Base-by-base conservation (phyloP, 2,888 invertebrate genomes). In the Troides helena region DNA sequence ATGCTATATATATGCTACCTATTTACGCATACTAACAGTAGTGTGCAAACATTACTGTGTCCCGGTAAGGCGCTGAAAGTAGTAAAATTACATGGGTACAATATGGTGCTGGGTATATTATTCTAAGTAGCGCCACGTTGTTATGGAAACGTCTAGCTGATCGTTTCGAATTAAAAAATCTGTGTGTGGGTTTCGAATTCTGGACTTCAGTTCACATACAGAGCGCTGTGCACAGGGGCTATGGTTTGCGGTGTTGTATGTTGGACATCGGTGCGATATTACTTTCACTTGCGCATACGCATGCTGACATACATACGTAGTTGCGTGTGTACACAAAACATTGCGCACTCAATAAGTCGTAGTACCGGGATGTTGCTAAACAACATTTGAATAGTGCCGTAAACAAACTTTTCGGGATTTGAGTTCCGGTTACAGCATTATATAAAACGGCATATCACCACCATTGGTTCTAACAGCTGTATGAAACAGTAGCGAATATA, bases 251-350 rank as follows among this genome's bases (percentile, higher is more conserved):
- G 25, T 14, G 59, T 30, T 14, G 18, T 18, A 56, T 39, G 36
- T 12, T 53, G 53, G 12, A 56, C 64, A 56, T 64, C 14, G 64
- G 53, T 21, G 25, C 56, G 50, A 46, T 50, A 60, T 18, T 25
- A 66, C 66, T 66, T 66, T 66, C 66, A 66, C 66, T 60, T 46
- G 59, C n/a, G 17, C 46, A 30, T 58, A 43, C 18, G 23, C 43
- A 23, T 59, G n/a, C 43, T 63, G 64, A 50, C 53, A 63, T 43
- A 63, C 62, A 57, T 65, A 69, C 73, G 68, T 74, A 68, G 50
- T 8, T 23, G 23, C 23, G 57, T 23, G 23, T 58, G 23, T 58
- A n/a, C 7, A 58, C 10, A 58, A 12, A 58, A 23, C 21, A 57
- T 12, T 23, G 57, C 23, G 12, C 14, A 58, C 57, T 58, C 12